Evolutionary conservation across 2,888 invertebrate genomes (phyloP), one percentile per base, ranked within the genome.

Genomic region (Scelioninae gen. 1): DNA sequence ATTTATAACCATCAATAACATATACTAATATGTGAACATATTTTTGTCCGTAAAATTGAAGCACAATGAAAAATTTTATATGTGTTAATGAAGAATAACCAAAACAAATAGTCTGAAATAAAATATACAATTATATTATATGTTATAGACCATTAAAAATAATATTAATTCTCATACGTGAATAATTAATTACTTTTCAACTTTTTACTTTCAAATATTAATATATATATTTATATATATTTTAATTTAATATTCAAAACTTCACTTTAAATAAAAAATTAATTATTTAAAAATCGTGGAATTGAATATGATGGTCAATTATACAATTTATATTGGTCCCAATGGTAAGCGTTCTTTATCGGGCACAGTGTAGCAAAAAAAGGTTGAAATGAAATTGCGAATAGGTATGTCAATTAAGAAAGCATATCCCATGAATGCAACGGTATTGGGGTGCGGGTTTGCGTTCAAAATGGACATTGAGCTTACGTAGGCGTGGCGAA

Each of bases 401-500:
- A 16, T 11, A 43, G 55, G 32, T 8, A 29, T 66, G 58, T 29
- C 40, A 62, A 51, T 63, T 49, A 69, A 63, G 72, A 63, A 80
- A 68, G 75, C 51, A 71, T 56, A 82, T 71, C 49, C 31, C 45
- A 43, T 49, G 47, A 58, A 38, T 38, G 34, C 32, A 49, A 49
- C 11, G 51, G 40, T 58, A 38, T 55, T n/a, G 5, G n/a, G 65
- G 15, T 4, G 16, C 8, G 23, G 23, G 63, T 63, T 80, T 62
- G 63, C 53, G 65, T 68, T 62, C 69, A 78, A 68, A 77, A 31
- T 51, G 62, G 8, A 60, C 23, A 43, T 58, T 43, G 16, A 53
- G 55, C 43, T 76, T 5, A 38, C 23, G 53, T 11, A 71, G 69
- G 75, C 75, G 68, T 75, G 74, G 51, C 49, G 71, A 55, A 79